phyloP scores from a whole-genome alignment of 2,113 vertebrate species.

The Scatophagus argus region DNA sequence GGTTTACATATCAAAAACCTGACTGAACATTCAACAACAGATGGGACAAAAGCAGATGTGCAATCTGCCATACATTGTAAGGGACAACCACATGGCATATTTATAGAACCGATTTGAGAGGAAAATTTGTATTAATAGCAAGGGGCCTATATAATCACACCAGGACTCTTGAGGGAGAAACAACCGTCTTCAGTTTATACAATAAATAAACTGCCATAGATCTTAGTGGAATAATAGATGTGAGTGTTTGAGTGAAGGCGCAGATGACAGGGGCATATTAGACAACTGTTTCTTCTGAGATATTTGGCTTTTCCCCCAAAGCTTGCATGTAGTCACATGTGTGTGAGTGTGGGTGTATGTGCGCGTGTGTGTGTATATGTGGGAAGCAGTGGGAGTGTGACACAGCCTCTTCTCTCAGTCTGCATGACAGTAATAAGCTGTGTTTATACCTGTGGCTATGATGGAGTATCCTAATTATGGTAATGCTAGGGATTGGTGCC shows the following conservation, averaged over 20 bases:
- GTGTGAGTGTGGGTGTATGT: not conserved
- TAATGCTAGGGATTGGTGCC: slow-evolving; percentile 69
- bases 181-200: not conserved
- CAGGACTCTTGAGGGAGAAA: not conserved
- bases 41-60: slow-evolving; percentile 28
- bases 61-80: slow-evolving; percentile 37
- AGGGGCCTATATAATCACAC: not conserved
- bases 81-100: slow-evolving; percentile 7
- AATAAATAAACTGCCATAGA: not conserved
- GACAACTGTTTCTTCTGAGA: slow-evolving; percentile 16
- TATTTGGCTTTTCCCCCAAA: not conserved
- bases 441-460: slow-evolving; percentile 74
- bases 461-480: slow-evolving; percentile 76
- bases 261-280: slow-evolving; percentile 9
- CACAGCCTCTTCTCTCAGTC: slow-evolving; percentile 50
- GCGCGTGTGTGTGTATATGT: slow-evolving; percentile 8
- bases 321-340: not conserved
- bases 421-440: slow-evolving; percentile 78
- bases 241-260: slow-evolving; percentile 20
- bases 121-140: not conserved
- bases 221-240: not conserved
- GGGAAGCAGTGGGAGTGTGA: slow-evolving; percentile 28
- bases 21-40: slow-evolving; percentile 34
- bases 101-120: slow-evolving; percentile 15
- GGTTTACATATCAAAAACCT: slow-evolving; percentile 66